Percentiles rank a stretch among this genome's conserved stretches.
phyloP scores from a whole-genome alignment of 1,140 invertebrate species.

The Galendromus occidentalis region DNA sequence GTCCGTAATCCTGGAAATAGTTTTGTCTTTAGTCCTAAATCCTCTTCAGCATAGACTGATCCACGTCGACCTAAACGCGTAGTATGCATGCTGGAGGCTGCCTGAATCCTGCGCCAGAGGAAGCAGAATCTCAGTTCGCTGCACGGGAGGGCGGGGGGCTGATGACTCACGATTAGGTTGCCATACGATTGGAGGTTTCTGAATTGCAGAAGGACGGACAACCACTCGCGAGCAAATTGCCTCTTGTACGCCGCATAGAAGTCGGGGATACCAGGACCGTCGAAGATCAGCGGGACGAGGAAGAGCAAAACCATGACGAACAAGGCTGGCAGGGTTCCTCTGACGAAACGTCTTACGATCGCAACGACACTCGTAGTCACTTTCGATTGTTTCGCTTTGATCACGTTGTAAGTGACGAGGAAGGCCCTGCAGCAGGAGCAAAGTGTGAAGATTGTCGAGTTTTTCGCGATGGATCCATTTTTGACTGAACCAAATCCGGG shows the following conservation, averaged over 20 bases:
- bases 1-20: not conserved
- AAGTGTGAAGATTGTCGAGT: not conserved
- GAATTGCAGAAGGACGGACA: not conserved
- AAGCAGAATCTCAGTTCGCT: too few relatives aligned
- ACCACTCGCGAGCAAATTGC: conserved; percentile 3
- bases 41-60: too few relatives aligned
- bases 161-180: too few relatives aligned
- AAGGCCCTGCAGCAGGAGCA: not conserved
- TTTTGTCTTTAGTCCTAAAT: too few relatives aligned
- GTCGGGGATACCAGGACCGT: not conserved
- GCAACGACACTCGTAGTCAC: not conserved
- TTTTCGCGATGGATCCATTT: not conserved
- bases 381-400: not conserved
- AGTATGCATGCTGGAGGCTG: too few relatives aligned
- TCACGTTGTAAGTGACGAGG: not conserved
- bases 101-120: too few relatives aligned
- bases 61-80: too few relatives aligned
- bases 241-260: not conserved
- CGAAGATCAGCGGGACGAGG: not conserved
- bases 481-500: not conserved
- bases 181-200: not conserved
- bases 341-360: not conserved
- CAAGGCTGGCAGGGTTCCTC: not conserved
- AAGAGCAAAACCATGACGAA: not conserved
- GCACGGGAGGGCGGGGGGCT: too few relatives aligned